phyloP scores from a whole-genome alignment of 2,888 invertebrate species.

The Dilophus febrilis region DNA sequence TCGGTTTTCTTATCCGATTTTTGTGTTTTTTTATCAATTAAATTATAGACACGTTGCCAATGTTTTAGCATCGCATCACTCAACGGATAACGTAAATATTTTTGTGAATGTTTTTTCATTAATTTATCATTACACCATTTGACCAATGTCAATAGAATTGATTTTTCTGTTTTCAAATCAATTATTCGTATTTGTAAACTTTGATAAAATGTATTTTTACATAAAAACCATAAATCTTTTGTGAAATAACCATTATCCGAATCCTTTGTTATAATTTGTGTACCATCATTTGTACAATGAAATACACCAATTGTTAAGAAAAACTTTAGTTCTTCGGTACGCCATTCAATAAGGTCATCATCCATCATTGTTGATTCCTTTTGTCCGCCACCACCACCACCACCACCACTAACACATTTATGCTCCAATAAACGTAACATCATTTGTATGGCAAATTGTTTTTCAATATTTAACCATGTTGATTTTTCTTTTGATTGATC shows the following conservation, averaged over 20 bases:
- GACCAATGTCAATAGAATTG: constrained; percentile 39
- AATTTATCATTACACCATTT: constrained; percentile 38
- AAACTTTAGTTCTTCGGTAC: constrained; percentile 43
- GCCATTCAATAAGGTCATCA: constrained; percentile 37
- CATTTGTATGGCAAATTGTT: constrained; percentile 44
- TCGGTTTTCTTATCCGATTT: constrained; percentile 29
- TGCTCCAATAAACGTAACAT: constrained; percentile 31
- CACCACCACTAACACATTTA: constrained; percentile 20
- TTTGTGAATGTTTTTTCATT: constrained; percentile 31
- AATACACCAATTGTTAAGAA: constrained; percentile 48
- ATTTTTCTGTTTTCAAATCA: constrained; percentile 43
- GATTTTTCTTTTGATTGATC: constrained; percentile 23
- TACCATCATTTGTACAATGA: constrained; percentile 32
- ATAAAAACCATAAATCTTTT: constrained; percentile 33
- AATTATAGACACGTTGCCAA: constrained; percentile 42
- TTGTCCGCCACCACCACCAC: too few species aligned
- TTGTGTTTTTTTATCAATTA: constrained; percentile 2
- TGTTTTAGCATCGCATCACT: constrained; percentile 37
- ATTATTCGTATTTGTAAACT: constrained; percentile 50
- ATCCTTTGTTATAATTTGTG: constrained; percentile 15
- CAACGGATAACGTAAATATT: constrained; percentile 39
- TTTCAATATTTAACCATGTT: constrained; percentile 48
- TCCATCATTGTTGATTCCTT: too few species aligned
- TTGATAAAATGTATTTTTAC: constrained; percentile 51
- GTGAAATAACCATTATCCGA: constrained; percentile 34